A percentile compares a stretch with the other conserved stretches of the same genome.
These are phyloP conservation scores for Stenodema calcarata DNA, from an alignment of 2,888 invertebrate species.

Conservation along the genomic window DNA sequence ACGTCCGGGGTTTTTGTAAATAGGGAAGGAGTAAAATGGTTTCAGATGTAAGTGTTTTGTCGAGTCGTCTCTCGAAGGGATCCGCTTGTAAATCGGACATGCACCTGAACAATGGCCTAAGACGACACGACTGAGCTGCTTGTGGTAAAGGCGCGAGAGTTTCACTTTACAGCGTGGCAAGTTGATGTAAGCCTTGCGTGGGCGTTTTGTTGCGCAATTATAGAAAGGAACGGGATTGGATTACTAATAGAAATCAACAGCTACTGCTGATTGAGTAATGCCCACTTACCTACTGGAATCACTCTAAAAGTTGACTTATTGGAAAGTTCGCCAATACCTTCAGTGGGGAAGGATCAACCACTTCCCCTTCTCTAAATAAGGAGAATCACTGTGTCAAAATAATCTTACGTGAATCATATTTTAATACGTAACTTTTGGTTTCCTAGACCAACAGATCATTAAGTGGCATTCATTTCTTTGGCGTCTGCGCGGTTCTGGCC, in stretches of 20 bases:
- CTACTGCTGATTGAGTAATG: neutral
- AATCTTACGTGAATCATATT: too few relatives aligned
- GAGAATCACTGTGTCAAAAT: too few relatives aligned
- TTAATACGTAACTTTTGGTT: too few relatives aligned
- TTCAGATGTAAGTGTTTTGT: conserved; percentile 6
- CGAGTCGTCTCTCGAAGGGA: neutral
- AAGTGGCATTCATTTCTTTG: too few relatives aligned
- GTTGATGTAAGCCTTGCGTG: conserved; percentile 13
- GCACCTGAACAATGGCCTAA: conserved; percentile 2
- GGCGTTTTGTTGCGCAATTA: conserved; percentile 12
- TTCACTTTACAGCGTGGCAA: neutral
- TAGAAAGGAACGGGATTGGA: conserved; percentile 13
- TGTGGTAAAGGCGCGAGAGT: neutral
- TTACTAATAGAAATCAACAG: neutral
- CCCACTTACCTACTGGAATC: too few relatives aligned
- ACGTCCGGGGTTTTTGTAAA: neutral
- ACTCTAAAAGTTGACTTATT: too few relatives aligned
- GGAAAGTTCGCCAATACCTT: too few relatives aligned
- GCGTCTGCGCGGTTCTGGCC: too few relatives aligned
- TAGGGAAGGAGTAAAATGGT: neutral
- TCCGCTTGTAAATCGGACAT: conserved; percentile 8
- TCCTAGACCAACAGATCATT: too few relatives aligned
- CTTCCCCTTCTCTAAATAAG: too few relatives aligned
- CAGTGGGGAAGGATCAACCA: too few relatives aligned
- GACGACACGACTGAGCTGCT: neutral